Conservation (phyloP, 2,888 invertebrate species). For the Agrochola litura region DNA sequence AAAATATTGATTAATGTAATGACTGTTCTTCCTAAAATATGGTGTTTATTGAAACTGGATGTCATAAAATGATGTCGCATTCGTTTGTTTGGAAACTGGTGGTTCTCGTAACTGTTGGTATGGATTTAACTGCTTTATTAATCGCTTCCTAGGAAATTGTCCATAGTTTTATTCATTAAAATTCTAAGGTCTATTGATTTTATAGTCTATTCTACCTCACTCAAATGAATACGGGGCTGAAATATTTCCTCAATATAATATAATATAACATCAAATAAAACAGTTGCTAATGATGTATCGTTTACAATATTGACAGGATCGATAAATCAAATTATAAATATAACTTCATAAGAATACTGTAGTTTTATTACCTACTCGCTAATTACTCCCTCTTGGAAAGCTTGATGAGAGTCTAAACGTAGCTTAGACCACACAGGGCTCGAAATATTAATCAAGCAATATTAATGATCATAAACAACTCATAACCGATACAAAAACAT, state of each 20-base stretch:
- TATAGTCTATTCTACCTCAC: not conserved
- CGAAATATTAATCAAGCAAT: constrained; percentile 28
- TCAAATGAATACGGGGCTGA: not conserved
- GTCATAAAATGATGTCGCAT: constrained; percentile 21
- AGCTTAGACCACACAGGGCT: constrained; percentile 18
- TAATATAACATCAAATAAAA: not conserved
- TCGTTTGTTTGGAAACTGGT: not conserved
- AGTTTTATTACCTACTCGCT: constrained; percentile 23
- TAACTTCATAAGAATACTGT: not conserved
- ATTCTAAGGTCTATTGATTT: not conserved
- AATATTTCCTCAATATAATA: not conserved
- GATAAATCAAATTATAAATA: constrained; percentile 16
- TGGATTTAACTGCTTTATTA: not conserved
- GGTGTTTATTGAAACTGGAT: constrained; percentile 14
- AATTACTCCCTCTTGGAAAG: constrained; percentile 17
- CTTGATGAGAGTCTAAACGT: not conserved
- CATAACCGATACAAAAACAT: constrained; percentile 3
- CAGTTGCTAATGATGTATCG: not conserved
- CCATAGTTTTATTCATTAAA: not conserved
- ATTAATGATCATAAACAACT: constrained; percentile 25
- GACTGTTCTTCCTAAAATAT: constrained; percentile 12
- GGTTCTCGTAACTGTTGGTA: not conserved
- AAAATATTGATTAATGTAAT: constrained; percentile 44
- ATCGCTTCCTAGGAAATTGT: not conserved
- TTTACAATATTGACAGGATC: constrained; percentile 2